These are phyloP conservation scores for Cervus canadensis DNA, from an alignment of 2,113 vertebrate species.

Conservation along the genomic window DNA sequence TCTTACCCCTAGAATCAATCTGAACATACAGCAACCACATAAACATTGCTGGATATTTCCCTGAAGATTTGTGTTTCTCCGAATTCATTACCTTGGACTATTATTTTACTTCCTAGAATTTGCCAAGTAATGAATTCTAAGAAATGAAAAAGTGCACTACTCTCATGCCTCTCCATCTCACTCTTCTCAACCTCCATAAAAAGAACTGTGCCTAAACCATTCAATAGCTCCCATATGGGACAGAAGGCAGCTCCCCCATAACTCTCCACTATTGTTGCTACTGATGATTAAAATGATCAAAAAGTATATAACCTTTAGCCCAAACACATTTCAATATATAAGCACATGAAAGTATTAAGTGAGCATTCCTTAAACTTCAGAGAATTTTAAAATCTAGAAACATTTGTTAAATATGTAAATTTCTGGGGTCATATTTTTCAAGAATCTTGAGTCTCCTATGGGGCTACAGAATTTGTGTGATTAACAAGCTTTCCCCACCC, in stretches of 20 bases:
- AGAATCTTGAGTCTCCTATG: background rate
- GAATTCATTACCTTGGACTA: constrained; percentile 48
- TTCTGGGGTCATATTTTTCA: background rate
- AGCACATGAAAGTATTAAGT: background rate
- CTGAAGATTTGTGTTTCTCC: constrained; percentile 38
- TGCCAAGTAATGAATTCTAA: constrained; percentile 39
- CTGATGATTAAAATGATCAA: background rate
- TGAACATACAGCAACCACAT: constrained; percentile 5
- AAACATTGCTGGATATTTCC: constrained; percentile 36
- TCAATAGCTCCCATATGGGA: background rate
- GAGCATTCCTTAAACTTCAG: background rate
- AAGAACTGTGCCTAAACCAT: background rate
- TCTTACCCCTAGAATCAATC: constrained; percentile 28
- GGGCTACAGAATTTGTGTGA: background rate
- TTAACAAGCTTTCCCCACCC: background rate
- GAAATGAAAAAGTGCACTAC: background rate
- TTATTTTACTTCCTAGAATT: constrained; percentile 51
- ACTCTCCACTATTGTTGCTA: background rate
- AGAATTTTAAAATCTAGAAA: background rate
- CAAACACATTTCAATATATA: background rate
- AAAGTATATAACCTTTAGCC: background rate
- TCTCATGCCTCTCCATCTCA: background rate
- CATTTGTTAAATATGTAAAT: background rate
- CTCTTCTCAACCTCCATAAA: background rate
- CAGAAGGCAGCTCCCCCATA: background rate